Conservation (phyloP, 2,888 invertebrate species). For the Spodoptera littoralis region DNA sequence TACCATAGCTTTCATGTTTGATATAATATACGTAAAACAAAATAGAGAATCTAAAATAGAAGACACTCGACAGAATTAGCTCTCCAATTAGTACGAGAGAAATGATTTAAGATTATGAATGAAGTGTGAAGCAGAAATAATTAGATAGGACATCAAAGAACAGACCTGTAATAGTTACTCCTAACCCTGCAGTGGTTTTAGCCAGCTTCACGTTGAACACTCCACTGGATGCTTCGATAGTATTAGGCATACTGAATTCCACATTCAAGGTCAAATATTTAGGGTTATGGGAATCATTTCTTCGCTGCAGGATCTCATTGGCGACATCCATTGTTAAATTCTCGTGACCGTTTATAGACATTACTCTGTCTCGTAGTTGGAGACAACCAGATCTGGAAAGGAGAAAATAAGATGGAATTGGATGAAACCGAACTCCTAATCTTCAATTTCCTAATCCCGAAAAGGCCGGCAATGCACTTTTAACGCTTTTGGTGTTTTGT, state of each 20-base stretch:
- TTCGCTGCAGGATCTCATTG: slow-evolving; percentile 88
- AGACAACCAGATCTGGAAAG: slow-evolving; percentile 91
- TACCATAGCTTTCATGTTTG: too few relatives aligned
- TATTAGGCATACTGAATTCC: slow-evolving; percentile 97
- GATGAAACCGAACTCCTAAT: too few relatives aligned
- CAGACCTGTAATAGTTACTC: slow-evolving; percentile 95
- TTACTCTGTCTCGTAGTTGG: slow-evolving; percentile 94
- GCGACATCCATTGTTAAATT: slow-evolving; percentile 90
- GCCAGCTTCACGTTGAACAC: slow-evolving; percentile 97
- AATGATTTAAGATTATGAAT: neutral
- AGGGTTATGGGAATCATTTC: slow-evolving; percentile 88
- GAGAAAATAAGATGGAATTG: too few relatives aligned
- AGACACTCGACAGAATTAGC: neutral
- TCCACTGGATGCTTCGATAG: slow-evolving; percentile 96
- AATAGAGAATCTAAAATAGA: too few relatives aligned
- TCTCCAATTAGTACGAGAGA: too few relatives aligned
- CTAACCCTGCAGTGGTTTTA: slow-evolving; percentile 93
- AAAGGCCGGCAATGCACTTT: too few relatives aligned
- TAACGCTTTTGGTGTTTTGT: too few relatives aligned
- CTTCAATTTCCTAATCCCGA: too few relatives aligned
- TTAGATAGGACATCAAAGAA: neutral
- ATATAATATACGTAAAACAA: too few relatives aligned
- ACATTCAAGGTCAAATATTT: slow-evolving; percentile 93
- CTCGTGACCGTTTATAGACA: slow-evolving; percentile 94
- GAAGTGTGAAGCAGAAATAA: neutral